Evolutionary conservation across 2,797 vertebrate genomes (phyloP), one percentile per base, ranked within the genome.

Genomic region (Myotis vivesi): DNA sequence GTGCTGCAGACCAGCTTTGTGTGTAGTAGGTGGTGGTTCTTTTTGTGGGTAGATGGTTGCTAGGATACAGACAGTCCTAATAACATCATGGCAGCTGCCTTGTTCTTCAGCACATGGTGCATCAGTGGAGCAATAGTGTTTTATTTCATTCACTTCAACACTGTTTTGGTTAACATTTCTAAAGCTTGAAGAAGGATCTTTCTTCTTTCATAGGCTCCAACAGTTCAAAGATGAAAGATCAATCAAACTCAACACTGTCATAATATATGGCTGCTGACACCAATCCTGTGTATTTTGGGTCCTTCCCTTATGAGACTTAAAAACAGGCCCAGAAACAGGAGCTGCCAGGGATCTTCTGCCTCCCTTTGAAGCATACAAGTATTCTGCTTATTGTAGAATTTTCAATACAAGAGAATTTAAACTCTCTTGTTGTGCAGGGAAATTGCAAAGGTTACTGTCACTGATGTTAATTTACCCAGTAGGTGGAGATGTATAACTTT

Each of bases 11-110:
- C 94, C 85, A 96, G 94, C 97, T 98, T 98, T 97, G 97, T 97
- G 97, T 84, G 96, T 87, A 64, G 84, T 97, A 95, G 97, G 97
- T 96, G 20, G 94, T 91, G 95, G 92, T 96, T 98, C 96, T 97
- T 91, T 97, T 94, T 96, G 77, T 62, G 95, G 79, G 80, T 84
- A 93, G 83, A 88, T 82, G 92, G 98, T 99, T 99, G 98, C 98
- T 98, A 97, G 98, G 98, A 97, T 95, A 98, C 96, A 3, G 93
- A 90, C 30, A 92, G 79, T 71, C 68, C 81, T 68, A 90, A 91
- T 66, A 89, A 88, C 90, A 59, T 95, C 97, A 92, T 88, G 84
- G 90, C 83, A 76, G 16, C 69, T 3, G 6, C 0, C 16, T 86
- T 94, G 92, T 44, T 8, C 84, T 91, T 92, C 84, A 81, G 87